Evolutionary conservation across 2,888 invertebrate species (phyloP).

Genomic region (Tipula confusa): DNA sequence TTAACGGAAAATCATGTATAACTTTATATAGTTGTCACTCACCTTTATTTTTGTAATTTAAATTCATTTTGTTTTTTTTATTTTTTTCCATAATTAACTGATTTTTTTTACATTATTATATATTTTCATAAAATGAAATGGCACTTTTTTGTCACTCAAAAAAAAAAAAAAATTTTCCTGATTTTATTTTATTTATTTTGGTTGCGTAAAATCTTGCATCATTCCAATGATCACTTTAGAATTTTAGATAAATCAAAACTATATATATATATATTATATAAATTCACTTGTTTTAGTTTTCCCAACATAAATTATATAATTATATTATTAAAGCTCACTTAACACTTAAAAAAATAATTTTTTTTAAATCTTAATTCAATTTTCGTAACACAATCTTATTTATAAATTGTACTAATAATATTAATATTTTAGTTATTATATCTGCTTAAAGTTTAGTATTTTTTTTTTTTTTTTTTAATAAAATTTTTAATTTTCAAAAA

Average conservation of each 20-base stretch:
- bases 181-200: background rate
- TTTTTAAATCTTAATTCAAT: background rate
- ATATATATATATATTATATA: background rate
- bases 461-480: slow-evolving; percentile 25
- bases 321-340: background rate
- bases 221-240: background rate
- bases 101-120: background rate
- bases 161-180: background rate
- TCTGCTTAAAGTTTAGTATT: background rate
- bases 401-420: background rate
- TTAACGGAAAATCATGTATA: background rate
- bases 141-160: background rate
- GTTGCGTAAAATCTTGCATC: background rate
- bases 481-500: background rate
- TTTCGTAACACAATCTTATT: slow-evolving; percentile 5
- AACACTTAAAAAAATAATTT: no score
- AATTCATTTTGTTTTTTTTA: background rate
- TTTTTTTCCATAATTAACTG: background rate
- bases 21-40: background rate
- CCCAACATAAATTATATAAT: background rate
- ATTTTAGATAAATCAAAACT: no score
- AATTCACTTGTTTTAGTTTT: background rate
- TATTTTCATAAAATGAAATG: background rate
- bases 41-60: background rate
- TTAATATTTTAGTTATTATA: background rate